A percentile compares a stretch with the other conserved stretches of the same genome.
phyloP scores from a whole-genome alignment of 2,888 invertebrate genomes.

The Therioaphis trifolii region DNA sequence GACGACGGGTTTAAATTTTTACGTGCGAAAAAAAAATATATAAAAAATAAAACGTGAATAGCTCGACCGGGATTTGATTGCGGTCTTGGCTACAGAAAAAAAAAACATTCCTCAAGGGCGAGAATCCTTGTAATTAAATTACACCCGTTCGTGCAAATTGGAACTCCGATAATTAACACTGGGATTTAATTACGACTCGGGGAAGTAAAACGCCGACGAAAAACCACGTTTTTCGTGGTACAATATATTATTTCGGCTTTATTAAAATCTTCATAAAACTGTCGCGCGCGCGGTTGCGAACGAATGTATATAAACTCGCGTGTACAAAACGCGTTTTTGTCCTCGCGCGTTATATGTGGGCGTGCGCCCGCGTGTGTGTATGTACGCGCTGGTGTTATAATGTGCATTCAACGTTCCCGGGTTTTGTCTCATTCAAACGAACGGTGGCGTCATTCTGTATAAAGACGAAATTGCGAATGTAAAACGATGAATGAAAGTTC shows the following conservation, averaged over 20 bases:
- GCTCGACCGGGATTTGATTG: constrained; percentile 23
- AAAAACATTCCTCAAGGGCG: constrained; percentile 58
- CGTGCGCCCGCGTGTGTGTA: neutral
- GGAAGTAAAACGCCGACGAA: constrained; percentile 31
- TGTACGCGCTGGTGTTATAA: too few relatives aligned
- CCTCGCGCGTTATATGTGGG: neutral
- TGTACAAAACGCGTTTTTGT: constrained; percentile 3
- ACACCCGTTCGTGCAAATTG: constrained; percentile 44
- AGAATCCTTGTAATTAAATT: constrained; percentile 59
- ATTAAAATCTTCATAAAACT: constrained; percentile 33
- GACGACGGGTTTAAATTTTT: constrained; percentile 28
- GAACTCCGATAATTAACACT: constrained; percentile 50
- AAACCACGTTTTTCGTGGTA: constrained; percentile 25
- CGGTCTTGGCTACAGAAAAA: constrained; percentile 40
- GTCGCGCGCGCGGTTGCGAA: neutral
- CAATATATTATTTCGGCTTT: constrained; percentile 23
- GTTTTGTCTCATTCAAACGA: neutral
- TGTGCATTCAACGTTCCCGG: neutral
- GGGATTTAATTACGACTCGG: constrained; percentile 53
- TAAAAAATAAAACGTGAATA: constrained; percentile 10
- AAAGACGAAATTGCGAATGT: too few relatives aligned
- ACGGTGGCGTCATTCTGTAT: neutral
- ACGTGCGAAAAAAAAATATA: neutral
- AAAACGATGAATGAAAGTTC: neutral
- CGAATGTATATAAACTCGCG: neutral